Conservation (phyloP, 1,140 invertebrate species). For the Drosophila kepulauana region DNA sequence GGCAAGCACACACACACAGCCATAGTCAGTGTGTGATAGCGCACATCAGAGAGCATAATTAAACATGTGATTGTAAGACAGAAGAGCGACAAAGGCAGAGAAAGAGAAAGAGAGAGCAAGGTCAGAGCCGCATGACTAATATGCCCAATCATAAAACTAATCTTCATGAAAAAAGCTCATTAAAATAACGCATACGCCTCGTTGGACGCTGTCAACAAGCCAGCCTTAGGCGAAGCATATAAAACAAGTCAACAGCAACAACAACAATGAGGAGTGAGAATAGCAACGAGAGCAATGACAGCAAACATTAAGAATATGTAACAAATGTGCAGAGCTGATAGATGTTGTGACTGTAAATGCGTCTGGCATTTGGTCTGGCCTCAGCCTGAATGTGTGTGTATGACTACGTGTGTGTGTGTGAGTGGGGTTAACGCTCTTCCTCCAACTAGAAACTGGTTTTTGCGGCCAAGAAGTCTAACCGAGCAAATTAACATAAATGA, state of each 20-base stretch:
- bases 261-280: background rate
- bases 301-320: constrained; percentile 15
- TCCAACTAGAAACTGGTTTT: constrained; percentile 53
- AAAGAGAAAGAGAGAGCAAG: background rate
- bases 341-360: constrained; percentile 56
- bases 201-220: constrained; percentile 68
- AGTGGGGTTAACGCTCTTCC: constrained; percentile 1
- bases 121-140: constrained; percentile 54
- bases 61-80: constrained; percentile 50
- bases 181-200: constrained; percentile 77
- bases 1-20: constrained; percentile 2
- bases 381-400: background rate
- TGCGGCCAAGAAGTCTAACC: constrained; percentile 73
- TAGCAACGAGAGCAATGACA: constrained; percentile 14
- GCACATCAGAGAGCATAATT: constrained; percentile 55
- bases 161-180: constrained; percentile 74
- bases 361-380: constrained; percentile 28
- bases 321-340: constrained; percentile 48
- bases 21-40: background rate
- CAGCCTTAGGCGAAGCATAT: constrained; percentile 40
- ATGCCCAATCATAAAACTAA: constrained; percentile 80
- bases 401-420: background rate
- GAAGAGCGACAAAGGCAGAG: background rate
- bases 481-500: constrained; percentile 81
- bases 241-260: constrained; percentile 43